Base-by-base conservation (phyloP, 2,888 invertebrate genomes). In the Lochmaea crataegi region DNA sequence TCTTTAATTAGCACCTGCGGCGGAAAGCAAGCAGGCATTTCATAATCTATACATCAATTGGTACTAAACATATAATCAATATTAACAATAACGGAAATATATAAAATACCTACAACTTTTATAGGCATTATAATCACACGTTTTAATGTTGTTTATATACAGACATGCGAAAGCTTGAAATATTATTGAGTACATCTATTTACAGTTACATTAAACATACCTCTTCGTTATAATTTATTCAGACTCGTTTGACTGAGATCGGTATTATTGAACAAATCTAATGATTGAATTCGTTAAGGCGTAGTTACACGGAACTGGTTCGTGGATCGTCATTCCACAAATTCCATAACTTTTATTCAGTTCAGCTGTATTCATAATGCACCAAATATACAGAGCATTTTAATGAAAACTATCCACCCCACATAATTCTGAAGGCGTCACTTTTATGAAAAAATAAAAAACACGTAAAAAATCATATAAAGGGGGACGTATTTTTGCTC, bases 111-210 rank as follows among this genome's bases (percentile, higher is more conserved):
- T 61, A 68, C 69, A 38, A 67, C 67, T 69, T 65, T 48, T 57
- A 57, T 65, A 74, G 65, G 70, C 72, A 68, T 71, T 64, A 64
- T 71, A 72, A 71, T 74, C 66, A 75, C 66, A 70, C 67, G 70
- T 72, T 75, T 75, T 72, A 72, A 70, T 67, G 70, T 74, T 69
- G 71, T 72, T 72, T 72, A 67, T 75, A 70, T 69, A 65, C 57
- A 66, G 71, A 65, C 66, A 72, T 16, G 56, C 64, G 56, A 64
- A 53, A 71, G 48, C 70, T 42, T 57, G 42, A 70, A 22, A 51
- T 70, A 65, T 58, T 57, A 72, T 68, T 72, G 64, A 38, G 72
- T 68, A 72, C 72, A 68, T 72, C 63, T 14, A n/a, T 72, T 72
- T 72, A 72, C 72, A 72, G 72, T 72, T 72, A 68, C 14, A 41